A percentile compares a stretch with the other conserved stretches of the same genome.
Conservation (phyloP, 2,113 vertebrate genomes). For the Cyphomyrus plagiostoma region DNA sequence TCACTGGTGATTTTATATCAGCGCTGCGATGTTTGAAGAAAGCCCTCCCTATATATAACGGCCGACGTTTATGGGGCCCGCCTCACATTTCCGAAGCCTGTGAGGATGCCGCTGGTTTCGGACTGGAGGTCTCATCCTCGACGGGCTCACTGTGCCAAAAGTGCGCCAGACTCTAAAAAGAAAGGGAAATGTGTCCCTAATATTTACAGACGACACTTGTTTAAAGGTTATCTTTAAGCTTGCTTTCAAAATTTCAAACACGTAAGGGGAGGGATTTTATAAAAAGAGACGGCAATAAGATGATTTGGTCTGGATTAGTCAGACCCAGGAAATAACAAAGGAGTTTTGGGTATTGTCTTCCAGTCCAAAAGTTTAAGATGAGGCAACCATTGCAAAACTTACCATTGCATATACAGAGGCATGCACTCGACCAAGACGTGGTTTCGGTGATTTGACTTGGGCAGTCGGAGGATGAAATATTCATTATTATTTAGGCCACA, state of each 20-base stretch:
- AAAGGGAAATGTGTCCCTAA: slow-evolving; percentile 53
- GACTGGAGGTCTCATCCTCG: slow-evolving; percentile 28
- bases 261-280: slow-evolving; percentile 34
- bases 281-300: slow-evolving; percentile 28
- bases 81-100: slow-evolving; percentile 46
- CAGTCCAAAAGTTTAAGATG: not conserved
- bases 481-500: slow-evolving; percentile 24
- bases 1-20: slow-evolving; percentile 24
- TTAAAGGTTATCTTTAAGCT: slow-evolving; percentile 32
- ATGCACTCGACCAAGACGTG: not conserved
- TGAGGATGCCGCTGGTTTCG: slow-evolving; percentile 48
- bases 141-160: slow-evolving; percentile 35
- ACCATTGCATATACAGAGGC: not conserved
- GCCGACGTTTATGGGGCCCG: slow-evolving; percentile 49
- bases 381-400: slow-evolving; percentile 4
- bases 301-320: slow-evolving; percentile 14
- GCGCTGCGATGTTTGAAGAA: slow-evolving; percentile 35
- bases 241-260: slow-evolving; percentile 22
- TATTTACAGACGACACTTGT: slow-evolving; percentile 43
- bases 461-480: not conserved
- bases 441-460: not conserved
- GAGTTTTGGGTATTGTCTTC: not conserved
- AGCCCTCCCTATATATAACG: slow-evolving; percentile 44
- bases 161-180: slow-evolving; percentile 47
- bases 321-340: not conserved